Conservation (phyloP, 2,888 invertebrate genomes). For the Xestoiulus laeticollis region DNA sequence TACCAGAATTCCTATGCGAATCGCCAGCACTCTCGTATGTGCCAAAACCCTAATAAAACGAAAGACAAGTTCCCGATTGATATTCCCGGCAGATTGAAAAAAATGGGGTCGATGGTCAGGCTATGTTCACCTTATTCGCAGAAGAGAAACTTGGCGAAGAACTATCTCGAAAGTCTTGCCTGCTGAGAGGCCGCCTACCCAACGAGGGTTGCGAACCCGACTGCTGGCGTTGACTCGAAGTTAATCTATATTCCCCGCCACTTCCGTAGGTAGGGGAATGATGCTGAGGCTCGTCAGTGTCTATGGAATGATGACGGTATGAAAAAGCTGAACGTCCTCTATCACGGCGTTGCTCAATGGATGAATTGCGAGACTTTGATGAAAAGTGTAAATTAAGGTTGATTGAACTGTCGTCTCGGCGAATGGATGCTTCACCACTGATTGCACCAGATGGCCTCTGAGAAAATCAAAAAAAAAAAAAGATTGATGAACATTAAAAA, state of each 20-base stretch:
- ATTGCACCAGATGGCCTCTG: constrained; percentile 63
- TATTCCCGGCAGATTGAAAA: neutral
- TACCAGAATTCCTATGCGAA: constrained; percentile 44
- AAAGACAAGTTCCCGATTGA: neutral
- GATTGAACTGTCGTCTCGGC: constrained; percentile 55
- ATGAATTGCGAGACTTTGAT: constrained; percentile 6
- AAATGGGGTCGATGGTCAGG: neutral
- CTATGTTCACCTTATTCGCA: constrained; percentile 50
- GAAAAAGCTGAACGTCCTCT: constrained; percentile 48
- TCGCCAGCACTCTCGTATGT: constrained; percentile 52
- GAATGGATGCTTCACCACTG: constrained; percentile 58
- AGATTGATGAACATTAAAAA: neutral
- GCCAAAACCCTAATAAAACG: constrained; percentile 50
- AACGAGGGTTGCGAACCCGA: constrained; percentile 58
- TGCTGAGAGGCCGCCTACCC: constrained; percentile 57
- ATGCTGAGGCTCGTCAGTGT: constrained; percentile 55
- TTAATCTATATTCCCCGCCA: constrained; percentile 50
- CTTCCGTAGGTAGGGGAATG: neutral
- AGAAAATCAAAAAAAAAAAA: neutral
- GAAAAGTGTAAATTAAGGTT: constrained; percentile 13
- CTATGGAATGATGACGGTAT: constrained; percentile 56
- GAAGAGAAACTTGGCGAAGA: constrained; percentile 54
- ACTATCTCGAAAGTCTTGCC: constrained; percentile 58
- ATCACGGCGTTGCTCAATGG: constrained; percentile 52
- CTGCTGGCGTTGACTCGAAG: constrained; percentile 56